Evolutionary conservation across 2,888 invertebrate species (phyloP), one percentile per base, ranked within the genome.

Genomic region (Erynnis tages): DNA sequence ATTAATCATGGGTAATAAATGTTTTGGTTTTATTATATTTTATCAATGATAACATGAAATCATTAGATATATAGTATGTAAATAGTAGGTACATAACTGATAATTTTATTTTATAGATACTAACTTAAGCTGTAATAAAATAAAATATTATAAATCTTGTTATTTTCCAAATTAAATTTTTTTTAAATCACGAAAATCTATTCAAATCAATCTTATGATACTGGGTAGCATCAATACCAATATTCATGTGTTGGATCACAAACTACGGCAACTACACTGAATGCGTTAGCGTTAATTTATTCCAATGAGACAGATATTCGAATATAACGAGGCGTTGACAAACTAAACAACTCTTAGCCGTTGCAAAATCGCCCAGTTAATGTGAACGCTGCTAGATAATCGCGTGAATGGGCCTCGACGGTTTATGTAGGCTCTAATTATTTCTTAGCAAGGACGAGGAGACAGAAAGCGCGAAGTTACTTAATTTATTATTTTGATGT

Each of bases 261-360:
- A 11, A 61, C 73, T 78, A 76, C 79, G 74, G 71, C 71, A 65
- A 59, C 60, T 64, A 67, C 69, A 73, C 68, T 69, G 14, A 8
- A 11, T 35, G 68, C 72, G 68, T 70, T 67, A 70, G 59, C 71
- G 75, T 77, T 66, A 64, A 72, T 76, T n/a, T 72, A 78, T 73
- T 70, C 72, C 73, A 75, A 72, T 78, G 64, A 70, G 50, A 52
- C 50, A 52, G 50, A 52, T 52, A 52, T 52, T 52, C 50, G 50
- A 44, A 52, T 30, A 52, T 52, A 52, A 52, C 50, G 50, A 52
- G 29, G 21, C 29, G 50, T 30, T 52, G 50, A 52, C 50, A 52
- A 44, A 52, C 50, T 37, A 52, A 52, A 52, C 50, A 37, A 37
- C 44, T 50, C 43, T 25, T 44, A 37, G 21, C 29, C 14, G 21